Evolutionary conservation across 1,140 invertebrate genomes (phyloP).

Genomic region (Drosophila kanapiae): DNA sequence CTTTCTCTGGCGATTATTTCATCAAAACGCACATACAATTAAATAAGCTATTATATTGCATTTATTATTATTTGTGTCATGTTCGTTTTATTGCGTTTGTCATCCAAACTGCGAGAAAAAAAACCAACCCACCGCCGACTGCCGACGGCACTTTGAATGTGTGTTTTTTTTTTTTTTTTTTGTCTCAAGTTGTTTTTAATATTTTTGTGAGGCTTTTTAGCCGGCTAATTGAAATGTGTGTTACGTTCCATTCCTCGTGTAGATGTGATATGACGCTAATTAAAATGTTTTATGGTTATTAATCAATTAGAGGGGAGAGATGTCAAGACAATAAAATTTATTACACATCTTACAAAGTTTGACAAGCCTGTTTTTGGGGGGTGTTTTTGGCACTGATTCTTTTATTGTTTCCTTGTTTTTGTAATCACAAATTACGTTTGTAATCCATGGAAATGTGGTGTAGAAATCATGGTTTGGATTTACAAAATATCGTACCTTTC

Average conservation of each 20-base stretch:
- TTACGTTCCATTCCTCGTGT: conserved; percentile 2
- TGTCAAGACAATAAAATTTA: conserved; percentile 4
- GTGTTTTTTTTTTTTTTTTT: background rate
- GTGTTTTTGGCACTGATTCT: background rate
- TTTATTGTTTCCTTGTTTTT: conserved; percentile 5
- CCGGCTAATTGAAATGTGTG: conserved; percentile 20
- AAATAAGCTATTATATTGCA: conserved; percentile 25
- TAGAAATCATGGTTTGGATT: background rate
- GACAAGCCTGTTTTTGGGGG: background rate
- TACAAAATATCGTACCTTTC: no score
- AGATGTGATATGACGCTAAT: conserved; percentile 19
- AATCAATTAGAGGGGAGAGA: conserved; percentile 18
- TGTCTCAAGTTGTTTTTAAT: conserved; percentile 5
- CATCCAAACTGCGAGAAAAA: conserved; percentile 12
- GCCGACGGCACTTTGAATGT: conserved; percentile 13
- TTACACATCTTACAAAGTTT: conserved; percentile 24
- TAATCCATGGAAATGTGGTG: background rate
- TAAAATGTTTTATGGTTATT: conserved; percentile 36
- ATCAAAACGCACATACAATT: conserved; percentile 13
- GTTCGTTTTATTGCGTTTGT: conserved; percentile 17
- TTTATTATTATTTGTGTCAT: conserved; percentile 30
- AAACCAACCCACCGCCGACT: conserved; percentile 3
- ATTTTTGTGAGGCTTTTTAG: conserved; percentile 20
- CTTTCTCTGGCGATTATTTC: conserved; percentile 21
- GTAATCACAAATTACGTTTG: background rate